These are phyloP conservation scores for Beaufortia kweichowensis DNA, from an alignment of 2,113 vertebrate genomes.

Conservation along the genomic window DNA sequence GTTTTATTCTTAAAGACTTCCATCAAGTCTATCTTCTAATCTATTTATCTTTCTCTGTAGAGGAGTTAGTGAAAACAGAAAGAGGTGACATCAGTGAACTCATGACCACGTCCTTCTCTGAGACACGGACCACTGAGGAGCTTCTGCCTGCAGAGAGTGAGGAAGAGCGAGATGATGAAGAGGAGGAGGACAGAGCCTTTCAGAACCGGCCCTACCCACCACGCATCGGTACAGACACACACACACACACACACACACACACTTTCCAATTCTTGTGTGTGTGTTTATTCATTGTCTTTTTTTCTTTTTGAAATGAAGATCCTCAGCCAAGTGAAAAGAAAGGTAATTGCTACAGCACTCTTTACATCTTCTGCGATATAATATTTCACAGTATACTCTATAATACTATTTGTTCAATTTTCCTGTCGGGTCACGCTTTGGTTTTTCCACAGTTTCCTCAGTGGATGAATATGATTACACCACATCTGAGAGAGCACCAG, in stretches of 20 bases:
- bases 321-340: conserved; percentile 73
- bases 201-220: conserved; percentile 77
- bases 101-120: conserved; percentile 82
- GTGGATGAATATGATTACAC: conserved; percentile 79
- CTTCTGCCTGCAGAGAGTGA: conserved; percentile 79
- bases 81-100: conserved; percentile 79
- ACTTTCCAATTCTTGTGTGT: conserved; percentile 26
- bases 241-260: background rate
- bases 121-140: conserved; percentile 82
- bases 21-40: too few relatives aligned
- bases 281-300: background rate
- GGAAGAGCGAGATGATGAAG: conserved; percentile 79
- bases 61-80: conserved; percentile 78
- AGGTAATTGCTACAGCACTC: conserved; percentile 66
- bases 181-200: conserved; percentile 75
- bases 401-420: background rate
- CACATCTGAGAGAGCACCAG: conserved; percentile 75
- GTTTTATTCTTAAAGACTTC: too few relatives aligned
- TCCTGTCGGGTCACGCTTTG: background rate
- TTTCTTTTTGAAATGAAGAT: conserved; percentile 59
- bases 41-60: conserved; percentile 59
- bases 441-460: conserved; percentile 55
- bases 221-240: conserved; percentile 63
- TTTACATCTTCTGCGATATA: background rate
- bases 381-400: background rate